phyloP scores from a whole-genome alignment of 2,797 vertebrate genomes.

The Manis pentadactyla region DNA sequence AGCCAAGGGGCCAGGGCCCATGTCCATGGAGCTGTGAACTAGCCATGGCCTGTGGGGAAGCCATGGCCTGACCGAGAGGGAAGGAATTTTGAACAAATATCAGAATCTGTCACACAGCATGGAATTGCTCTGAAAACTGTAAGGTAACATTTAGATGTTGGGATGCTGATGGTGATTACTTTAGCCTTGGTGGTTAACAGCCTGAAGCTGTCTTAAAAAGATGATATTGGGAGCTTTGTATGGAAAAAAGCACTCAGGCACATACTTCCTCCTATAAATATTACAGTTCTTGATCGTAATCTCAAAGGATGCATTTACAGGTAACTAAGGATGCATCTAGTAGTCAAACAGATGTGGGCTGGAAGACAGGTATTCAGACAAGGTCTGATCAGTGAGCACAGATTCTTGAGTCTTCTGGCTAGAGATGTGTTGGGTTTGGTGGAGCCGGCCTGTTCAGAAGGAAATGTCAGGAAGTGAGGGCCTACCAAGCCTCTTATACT shows the following conservation, averaged over 20 bases:
- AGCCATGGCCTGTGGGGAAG: background rate
- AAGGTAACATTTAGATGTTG: background rate
- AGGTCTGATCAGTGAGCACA: background rate
- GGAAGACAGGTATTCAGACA: background rate
- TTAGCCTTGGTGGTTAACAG: background rate
- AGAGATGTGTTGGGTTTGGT: background rate
- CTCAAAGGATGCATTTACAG: constrained; percentile 8
- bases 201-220: constrained; percentile 23
- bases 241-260: background rate
- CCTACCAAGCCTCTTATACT: background rate
- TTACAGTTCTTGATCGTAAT: background rate
- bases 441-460: background rate
- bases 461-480: background rate
- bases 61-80: background rate
- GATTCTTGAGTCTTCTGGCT: background rate
- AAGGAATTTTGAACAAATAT: background rate
- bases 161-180: background rate
- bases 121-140: background rate
- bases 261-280: background rate
- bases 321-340: background rate
- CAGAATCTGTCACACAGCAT: background rate
- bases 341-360: background rate
- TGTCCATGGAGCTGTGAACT: background rate
- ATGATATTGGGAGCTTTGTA: background rate
- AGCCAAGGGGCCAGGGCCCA: background rate